Percentiles rank a stretch among this genome's conserved stretches.
Evolutionary conservation across 2,113 vertebrate species (phyloP).

Genomic region (Bos indicus): DNA sequence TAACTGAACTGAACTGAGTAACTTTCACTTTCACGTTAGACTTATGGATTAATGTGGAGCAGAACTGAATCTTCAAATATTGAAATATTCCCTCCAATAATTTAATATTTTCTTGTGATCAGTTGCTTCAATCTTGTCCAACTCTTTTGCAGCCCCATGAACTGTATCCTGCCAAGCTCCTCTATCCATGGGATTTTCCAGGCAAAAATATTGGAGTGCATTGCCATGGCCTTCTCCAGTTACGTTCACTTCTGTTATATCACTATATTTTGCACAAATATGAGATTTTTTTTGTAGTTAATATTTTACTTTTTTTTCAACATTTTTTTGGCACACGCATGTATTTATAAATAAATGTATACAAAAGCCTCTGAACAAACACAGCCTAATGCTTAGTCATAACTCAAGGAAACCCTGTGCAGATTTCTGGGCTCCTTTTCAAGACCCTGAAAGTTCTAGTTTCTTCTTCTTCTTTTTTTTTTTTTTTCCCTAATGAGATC

Average conservation of each 20-base stretch:
- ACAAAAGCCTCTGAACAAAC: neutral
- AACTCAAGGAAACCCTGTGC: neutral
- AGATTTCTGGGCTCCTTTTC: neutral
- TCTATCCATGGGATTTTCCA: neutral
- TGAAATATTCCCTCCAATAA: neutral
- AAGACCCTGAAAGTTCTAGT: neutral
- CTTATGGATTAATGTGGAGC: neutral
- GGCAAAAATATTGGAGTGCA: neutral
- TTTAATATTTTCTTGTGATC: neutral
- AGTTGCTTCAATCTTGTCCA: neutral
- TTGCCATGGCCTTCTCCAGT: neutral
- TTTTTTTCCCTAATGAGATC: fast-evolving
- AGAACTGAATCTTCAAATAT: neutral
- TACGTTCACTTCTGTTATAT: neutral
- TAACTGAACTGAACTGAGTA: neutral
- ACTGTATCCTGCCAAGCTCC: neutral
- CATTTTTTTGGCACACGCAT: neutral
- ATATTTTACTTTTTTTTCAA: neutral
- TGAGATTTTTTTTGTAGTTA: neutral
- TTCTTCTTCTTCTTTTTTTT: neutral
- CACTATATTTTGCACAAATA: neutral
- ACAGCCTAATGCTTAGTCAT: neutral
- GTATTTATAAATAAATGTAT: neutral
- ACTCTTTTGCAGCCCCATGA: neutral
- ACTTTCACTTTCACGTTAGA: neutral